Percentiles rank a stretch among this genome's conserved stretches.
These are phyloP conservation scores for Tachina lurida DNA, from an alignment of 2,888 invertebrate genomes.

Conservation along the genomic window DNA sequence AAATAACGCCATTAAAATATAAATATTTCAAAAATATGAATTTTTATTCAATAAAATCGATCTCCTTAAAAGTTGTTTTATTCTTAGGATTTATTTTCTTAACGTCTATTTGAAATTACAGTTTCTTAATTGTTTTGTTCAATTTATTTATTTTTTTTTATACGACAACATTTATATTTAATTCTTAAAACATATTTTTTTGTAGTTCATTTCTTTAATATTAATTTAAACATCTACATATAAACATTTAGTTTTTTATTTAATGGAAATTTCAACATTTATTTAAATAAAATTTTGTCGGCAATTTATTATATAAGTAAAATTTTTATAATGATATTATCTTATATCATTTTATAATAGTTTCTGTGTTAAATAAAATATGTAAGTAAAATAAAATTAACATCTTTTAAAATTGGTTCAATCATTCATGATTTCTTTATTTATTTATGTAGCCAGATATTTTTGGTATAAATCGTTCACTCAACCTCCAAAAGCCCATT, in stretches of 20 bases:
- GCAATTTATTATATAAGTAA: slow-evolving; percentile 3
- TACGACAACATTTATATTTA: slow-evolving; percentile 37
- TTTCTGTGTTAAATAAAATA: slow-evolving; percentile 8
- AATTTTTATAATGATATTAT: slow-evolving; percentile 14
- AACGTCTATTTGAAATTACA: slow-evolving; percentile 82
- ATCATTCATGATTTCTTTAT: slow-evolving; percentile 47
- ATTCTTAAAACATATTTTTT: slow-evolving; percentile 56
- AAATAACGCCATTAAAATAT: slow-evolving; percentile 55
- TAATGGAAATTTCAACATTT: slow-evolving; percentile 51
- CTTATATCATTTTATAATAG: not conserved
- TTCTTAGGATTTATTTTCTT: slow-evolving; percentile 69
- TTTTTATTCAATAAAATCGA: slow-evolving; percentile 44
- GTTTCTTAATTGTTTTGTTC: slow-evolving; percentile 80
- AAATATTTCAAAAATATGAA: slow-evolving; percentile 57
- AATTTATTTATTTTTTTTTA: slow-evolving; percentile 47
- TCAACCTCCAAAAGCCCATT: slow-evolving; percentile 5
- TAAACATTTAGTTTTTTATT: slow-evolving; percentile 62
- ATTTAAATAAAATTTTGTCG: slow-evolving; percentile 38
- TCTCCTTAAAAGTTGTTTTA: slow-evolving; percentile 41
- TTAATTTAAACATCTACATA: slow-evolving; percentile 60
- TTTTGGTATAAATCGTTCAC: slow-evolving; percentile 39
- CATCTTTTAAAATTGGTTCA: slow-evolving; percentile 76
- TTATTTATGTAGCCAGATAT: slow-evolving; percentile 20
- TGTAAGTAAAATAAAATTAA: slow-evolving; percentile 34
- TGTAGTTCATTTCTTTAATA: slow-evolving; percentile 47